These are phyloP conservation scores for Todiramphus saurophagus DNA, from an alignment of 2,113 vertebrate species.

Conservation along the genomic window DNA sequence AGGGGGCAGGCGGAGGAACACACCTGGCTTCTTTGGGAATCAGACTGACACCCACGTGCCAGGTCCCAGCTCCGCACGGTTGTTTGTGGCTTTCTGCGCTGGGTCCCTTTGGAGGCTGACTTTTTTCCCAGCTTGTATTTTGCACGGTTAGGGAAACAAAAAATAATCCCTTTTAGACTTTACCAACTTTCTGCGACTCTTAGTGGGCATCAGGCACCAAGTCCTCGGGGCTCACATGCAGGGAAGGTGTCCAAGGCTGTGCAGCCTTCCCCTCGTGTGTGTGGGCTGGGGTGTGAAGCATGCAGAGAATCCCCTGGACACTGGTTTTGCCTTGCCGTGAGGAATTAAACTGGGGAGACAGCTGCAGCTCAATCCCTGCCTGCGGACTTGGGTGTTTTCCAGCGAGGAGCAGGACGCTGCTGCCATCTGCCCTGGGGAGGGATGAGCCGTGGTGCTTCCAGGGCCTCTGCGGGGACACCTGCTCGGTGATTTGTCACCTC, in stretches of 20 bases:
- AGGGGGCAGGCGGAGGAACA: neutral
- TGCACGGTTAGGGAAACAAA: neutral
- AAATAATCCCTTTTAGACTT: neutral
- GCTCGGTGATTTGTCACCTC: accelerated
- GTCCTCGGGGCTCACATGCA: accelerated
- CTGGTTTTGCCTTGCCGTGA: neutral
- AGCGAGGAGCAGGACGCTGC: neutral
- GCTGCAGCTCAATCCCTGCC: neutral
- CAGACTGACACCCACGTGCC: accelerated
- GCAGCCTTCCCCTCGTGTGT: neutral
- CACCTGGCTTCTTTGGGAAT: neutral
- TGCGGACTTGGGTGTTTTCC: neutral
- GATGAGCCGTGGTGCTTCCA: accelerated
- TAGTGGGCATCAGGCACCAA: neutral
- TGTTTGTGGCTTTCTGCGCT: neutral
- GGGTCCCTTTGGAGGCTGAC: neutral
- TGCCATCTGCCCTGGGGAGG: neutral
- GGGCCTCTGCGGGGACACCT: accelerated
- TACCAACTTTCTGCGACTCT: neutral
- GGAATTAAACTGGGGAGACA: neutral
- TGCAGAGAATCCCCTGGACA: neutral
- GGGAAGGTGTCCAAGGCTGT: neutral
- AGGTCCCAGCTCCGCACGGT: neutral
- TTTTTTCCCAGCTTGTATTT: neutral
- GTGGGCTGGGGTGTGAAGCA: neutral